Evolutionary conservation across 2,797 vertebrate species (phyloP).

Genomic region (Pteropus rufus): DNA sequence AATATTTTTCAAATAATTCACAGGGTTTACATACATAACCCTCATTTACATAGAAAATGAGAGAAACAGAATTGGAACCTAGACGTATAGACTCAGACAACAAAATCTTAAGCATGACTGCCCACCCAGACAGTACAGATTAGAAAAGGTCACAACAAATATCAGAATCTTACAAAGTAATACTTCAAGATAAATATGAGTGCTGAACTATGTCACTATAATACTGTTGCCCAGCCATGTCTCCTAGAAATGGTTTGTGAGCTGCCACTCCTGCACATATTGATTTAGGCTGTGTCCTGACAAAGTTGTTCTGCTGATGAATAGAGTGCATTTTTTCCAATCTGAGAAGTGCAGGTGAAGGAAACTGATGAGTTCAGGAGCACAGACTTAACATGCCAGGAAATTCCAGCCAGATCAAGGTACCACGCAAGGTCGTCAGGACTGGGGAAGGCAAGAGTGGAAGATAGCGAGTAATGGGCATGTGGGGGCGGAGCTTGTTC

Average conservation of each 20-base stretch:
- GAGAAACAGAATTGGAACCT: not conserved
- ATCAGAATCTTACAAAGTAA: not conserved
- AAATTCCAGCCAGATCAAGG: not conserved
- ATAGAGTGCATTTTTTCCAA: not conserved
- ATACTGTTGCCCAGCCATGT: not conserved
- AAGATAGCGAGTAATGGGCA: not conserved
- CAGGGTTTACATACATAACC: no score
- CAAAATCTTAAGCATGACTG: not conserved
- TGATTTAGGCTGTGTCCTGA: not conserved
- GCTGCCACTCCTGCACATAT: not conserved
- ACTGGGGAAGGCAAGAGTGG: not conserved
- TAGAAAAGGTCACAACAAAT: not conserved
- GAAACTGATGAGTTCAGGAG: not conserved
- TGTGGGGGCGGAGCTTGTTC: not conserved
- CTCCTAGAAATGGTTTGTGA: no score
- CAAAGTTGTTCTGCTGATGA: not conserved
- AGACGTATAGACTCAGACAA: not conserved
- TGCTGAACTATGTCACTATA: not conserved
- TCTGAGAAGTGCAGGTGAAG: not conserved
- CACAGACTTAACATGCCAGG: not conserved
- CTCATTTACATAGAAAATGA: not conserved
- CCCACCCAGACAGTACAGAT: no score
- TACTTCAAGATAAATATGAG: not conserved
- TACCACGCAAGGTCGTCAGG: not conserved
- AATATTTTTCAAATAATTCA: not conserved